Evolutionary conservation across 2,888 invertebrate genomes (phyloP).

Genomic region (Lucinisca nassula): DNA sequence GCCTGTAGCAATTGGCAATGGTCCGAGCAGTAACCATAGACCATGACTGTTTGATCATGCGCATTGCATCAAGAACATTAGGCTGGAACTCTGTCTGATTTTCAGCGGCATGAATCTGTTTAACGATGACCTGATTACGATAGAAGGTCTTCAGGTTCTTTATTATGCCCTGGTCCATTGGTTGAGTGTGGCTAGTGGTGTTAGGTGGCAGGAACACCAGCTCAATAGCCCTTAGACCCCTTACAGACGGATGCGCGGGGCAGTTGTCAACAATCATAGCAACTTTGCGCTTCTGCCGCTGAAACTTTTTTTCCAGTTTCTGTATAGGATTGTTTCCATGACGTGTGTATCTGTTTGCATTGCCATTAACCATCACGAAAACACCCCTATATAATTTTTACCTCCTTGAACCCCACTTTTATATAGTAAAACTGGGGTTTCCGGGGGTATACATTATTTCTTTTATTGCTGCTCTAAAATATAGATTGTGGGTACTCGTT

Average conservation of each 20-base stretch:
- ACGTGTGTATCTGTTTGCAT: too few species aligned
- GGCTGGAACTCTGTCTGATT: neutral
- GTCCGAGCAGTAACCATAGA: neutral
- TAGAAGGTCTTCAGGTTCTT: slow-evolving; percentile 49
- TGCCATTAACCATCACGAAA: too few species aligned
- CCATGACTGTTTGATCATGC: neutral
- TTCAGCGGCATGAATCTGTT: neutral
- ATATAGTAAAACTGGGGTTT: too few species aligned
- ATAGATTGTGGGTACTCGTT: too few species aligned
- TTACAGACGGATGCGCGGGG: slow-evolving; percentile 64
- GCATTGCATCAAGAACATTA: slow-evolving; percentile 6
- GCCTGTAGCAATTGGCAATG: slow-evolving; percentile 4
- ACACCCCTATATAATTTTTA: too few species aligned
- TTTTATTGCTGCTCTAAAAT: too few species aligned
- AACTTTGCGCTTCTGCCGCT: slow-evolving; percentile 36
- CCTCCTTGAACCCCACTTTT: too few species aligned
- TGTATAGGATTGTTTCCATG: slow-evolving; percentile 50
- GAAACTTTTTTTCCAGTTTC: too few species aligned
- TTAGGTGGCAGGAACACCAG: slow-evolving; percentile 76
- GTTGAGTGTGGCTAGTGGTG: slow-evolving; percentile 65
- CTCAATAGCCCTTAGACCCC: slow-evolving; percentile 45
- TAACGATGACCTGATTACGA: slow-evolving; percentile 20
- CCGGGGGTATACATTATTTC: too few species aligned
- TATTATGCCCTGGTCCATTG: slow-evolving; percentile 74
- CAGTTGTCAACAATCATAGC: slow-evolving; percentile 72